phyloP scores from a whole-genome alignment of 2,888 invertebrate genomes.

The Drosophila antonietae region DNA sequence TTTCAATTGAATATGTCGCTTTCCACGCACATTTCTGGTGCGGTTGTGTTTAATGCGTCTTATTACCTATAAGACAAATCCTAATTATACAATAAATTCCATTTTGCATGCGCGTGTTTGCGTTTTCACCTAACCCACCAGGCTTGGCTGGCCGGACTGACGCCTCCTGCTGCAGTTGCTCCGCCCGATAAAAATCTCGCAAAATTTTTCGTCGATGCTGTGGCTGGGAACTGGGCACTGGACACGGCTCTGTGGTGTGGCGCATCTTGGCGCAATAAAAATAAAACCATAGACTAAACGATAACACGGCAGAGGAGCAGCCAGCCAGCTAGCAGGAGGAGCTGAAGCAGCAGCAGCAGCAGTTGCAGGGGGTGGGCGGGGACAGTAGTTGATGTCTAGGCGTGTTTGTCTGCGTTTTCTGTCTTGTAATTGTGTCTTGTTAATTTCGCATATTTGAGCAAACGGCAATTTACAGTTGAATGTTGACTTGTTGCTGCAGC shows the following conservation, averaged over 20 bases:
- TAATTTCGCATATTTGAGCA: constrained; percentile 81
- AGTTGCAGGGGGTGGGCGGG: constrained; percentile 20
- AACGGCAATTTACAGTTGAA: constrained; percentile 78
- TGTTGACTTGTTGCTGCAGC: constrained; percentile 44
- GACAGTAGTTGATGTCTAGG: constrained; percentile 61
- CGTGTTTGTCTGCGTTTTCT: constrained; percentile 74
- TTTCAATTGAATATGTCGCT: constrained; percentile 43
- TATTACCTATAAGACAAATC: constrained; percentile 83
- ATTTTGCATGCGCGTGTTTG: constrained; percentile 78
- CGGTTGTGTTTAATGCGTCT: constrained; percentile 71
- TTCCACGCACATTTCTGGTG: constrained; percentile 56
- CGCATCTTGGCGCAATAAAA: constrained; percentile 71
- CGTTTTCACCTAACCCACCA: constrained; percentile 68
- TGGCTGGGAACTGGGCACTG: constrained; percentile 37
- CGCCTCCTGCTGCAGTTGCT: constrained; percentile 45
- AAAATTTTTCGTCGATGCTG: constrained; percentile 60
- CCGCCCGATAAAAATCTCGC: constrained; percentile 70
- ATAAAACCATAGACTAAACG: constrained; percentile 79
- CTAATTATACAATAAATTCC: constrained; percentile 83
- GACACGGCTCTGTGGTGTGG: constrained; percentile 51
- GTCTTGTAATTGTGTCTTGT: constrained; percentile 81
- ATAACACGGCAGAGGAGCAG: constrained; percentile 58
- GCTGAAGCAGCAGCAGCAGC: constrained; percentile 16
- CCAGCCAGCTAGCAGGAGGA: background rate
- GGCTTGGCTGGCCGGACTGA: constrained; percentile 17